These are phyloP conservation scores for Phallusia fumigata DNA, from an alignment of 23 tunicate species.

Conservation along the genomic window DNA sequence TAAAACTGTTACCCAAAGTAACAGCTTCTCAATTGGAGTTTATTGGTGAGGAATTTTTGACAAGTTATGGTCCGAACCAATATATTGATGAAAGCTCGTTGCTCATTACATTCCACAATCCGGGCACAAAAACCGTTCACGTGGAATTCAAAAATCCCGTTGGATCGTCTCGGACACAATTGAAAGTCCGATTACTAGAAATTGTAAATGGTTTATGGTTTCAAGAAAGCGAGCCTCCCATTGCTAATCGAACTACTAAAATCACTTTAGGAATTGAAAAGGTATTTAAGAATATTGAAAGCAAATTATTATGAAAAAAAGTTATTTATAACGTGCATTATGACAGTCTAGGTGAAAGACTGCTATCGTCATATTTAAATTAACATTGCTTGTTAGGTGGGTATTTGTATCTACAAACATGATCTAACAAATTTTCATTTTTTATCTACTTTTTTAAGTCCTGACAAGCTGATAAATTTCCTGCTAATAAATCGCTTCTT, in stretches of 20 bases:
- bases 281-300: no score
- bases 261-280: slow-evolving; percentile 43
- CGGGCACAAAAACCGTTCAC: slow-evolving; percentile 15
- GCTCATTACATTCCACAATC: slow-evolving; percentile 17
- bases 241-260: slow-evolving; percentile 46
- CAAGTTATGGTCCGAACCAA: background rate
- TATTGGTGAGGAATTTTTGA: background rate
- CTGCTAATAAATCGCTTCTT: background rate
- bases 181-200: slow-evolving; percentile 8
- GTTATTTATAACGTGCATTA: no score
- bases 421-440: no score
- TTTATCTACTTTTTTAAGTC: no score
- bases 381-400: no score
- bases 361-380: no score
- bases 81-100: slow-evolving; percentile 22
- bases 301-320: no score
- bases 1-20: slow-evolving; percentile 26
- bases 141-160: slow-evolving; percentile 21
- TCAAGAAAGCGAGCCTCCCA: slow-evolving; percentile 51
- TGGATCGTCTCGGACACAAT: background rate
- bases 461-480: no score
- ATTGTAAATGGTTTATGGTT: slow-evolving; percentile 25
- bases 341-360: no score
- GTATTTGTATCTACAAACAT: no score
- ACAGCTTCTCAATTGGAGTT: slow-evolving; percentile 15